phyloP scores from a whole-genome alignment of 2,888 invertebrate species.

The Zhuqinia jingwanae region DNA sequence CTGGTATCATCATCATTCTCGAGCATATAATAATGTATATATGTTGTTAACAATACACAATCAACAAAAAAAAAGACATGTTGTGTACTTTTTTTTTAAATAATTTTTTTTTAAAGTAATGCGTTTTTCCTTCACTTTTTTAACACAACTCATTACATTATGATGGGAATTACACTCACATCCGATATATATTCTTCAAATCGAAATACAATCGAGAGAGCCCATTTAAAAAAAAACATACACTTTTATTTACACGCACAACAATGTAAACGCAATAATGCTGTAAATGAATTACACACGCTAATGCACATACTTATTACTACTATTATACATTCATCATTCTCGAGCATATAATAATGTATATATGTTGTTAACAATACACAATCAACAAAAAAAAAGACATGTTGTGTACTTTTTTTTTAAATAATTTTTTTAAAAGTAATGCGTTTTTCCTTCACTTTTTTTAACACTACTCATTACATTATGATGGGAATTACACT shows the following conservation, averaged over 20 bases:
- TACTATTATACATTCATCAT: not conserved
- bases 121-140: not conserved
- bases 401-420: constrained; percentile 10
- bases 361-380: not conserved
- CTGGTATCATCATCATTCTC: not conserved
- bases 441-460: not conserved
- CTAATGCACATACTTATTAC: not conserved
- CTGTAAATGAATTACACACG: not conserved
- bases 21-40: too few species aligned
- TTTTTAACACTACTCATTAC: too few species aligned
- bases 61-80: not conserved
- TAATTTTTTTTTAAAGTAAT: not conserved
- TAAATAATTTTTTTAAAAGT: not conserved
- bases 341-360: too few species aligned
- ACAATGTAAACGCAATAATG: not conserved
- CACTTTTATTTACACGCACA: not conserved
- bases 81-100: constrained; percentile 1
- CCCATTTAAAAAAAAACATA: too few species aligned
- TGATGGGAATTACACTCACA: too few species aligned
- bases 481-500: too few species aligned
- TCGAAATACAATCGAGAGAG: too few species aligned
- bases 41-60: not conserved
- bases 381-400: not conserved
- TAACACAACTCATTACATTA: too few species aligned
- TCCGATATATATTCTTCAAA: too few species aligned